These are phyloP conservation scores for Aphaenogaster ashmeadi DNA, from an alignment of 1,140 invertebrate genomes.

Conservation along the genomic window DNA sequence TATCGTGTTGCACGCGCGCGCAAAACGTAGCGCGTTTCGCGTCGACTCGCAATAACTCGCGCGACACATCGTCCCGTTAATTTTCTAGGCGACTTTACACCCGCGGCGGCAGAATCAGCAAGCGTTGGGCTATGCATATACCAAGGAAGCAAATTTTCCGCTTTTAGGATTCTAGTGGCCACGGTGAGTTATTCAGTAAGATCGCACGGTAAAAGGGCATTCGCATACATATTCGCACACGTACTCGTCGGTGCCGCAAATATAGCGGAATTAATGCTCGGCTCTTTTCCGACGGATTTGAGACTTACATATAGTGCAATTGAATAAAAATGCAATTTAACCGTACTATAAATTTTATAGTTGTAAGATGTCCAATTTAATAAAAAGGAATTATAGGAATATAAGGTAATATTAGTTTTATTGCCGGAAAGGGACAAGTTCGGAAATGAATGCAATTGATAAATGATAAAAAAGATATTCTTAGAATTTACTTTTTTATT, in stretches of 20 bases:
- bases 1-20: constrained; percentile 9
- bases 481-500: not conserved
- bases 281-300: not conserved
- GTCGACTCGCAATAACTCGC: constrained; percentile 8
- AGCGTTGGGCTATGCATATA: not conserved
- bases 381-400: not conserved
- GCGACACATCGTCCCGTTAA: not conserved
- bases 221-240: constrained; percentile 18
- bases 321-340: not conserved
- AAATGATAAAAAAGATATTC: not conserved
- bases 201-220: constrained; percentile 17
- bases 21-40: constrained; percentile 11
- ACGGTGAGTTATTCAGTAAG: constrained; percentile 17
- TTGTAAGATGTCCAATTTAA: not conserved
- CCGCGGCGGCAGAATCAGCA: constrained; percentile 3
- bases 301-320: not conserved
- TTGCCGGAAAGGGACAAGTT: not conserved
- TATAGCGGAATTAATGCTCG: constrained; percentile 25
- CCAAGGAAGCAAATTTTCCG: constrained; percentile 4
- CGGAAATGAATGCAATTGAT: not conserved
- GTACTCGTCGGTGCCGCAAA: not conserved
- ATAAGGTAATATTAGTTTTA: not conserved
- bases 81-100: constrained; percentile 35
- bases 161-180: not conserved
- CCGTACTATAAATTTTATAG: not conserved